A percentile compares a stretch with the other conserved stretches of the same genome.
Conservation (phyloP, 2,888 invertebrate species). For the Drosophila tripunctata region DNA sequence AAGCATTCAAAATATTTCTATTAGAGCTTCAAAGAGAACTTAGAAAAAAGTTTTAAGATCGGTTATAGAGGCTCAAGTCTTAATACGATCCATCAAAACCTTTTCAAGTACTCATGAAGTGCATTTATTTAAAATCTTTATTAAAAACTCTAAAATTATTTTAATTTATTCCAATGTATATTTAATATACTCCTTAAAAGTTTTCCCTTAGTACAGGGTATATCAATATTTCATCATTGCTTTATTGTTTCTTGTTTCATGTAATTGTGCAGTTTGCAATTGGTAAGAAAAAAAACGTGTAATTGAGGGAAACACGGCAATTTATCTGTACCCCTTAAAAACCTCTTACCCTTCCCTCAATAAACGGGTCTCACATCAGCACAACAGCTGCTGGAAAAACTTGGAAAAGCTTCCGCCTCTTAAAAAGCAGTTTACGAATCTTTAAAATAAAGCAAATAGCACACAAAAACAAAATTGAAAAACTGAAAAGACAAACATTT, state of each 20-base stretch:
- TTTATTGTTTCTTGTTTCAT: neutral
- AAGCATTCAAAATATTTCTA: too few species aligned
- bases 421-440: conserved; percentile 49
- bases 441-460: conserved; percentile 52
- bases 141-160: too few species aligned
- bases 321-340: neutral
- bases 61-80: too few species aligned
- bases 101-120: too few species aligned
- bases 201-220: neutral
- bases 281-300: conserved; percentile 3
- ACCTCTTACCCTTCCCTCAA: conserved; percentile 12
- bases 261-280: conserved; percentile 19
- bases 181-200: neutral
- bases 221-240: neutral
- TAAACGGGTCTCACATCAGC: conserved; percentile 40
- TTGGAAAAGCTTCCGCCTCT: conserved; percentile 57
- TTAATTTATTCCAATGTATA: neutral
- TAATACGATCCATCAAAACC: too few species aligned
- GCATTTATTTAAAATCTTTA: too few species aligned
- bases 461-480: conserved; percentile 18
- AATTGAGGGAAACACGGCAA: conserved; percentile 40
- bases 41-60: too few species aligned
- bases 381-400: conserved; percentile 39
- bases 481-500: conserved; percentile 20
- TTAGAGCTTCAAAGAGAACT: too few species aligned